Evolutionary conservation across 1,140 invertebrate genomes (phyloP).

Genomic region (Diorhabda carinulata): DNA sequence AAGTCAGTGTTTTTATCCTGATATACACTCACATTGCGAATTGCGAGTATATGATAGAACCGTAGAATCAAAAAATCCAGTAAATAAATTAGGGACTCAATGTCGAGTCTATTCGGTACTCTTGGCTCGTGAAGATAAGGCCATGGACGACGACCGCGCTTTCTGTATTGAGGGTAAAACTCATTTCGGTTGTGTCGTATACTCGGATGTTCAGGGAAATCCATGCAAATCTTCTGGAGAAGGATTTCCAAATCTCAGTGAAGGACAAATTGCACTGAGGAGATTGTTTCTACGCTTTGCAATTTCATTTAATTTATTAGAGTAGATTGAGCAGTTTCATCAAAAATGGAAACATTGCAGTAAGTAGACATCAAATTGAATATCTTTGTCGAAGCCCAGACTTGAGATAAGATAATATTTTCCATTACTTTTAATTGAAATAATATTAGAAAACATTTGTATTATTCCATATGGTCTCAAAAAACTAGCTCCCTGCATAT

Average conservation of each 20-base stretch:
- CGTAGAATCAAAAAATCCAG: not conserved
- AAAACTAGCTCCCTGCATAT: too few relatives aligned
- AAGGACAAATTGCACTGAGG: not conserved
- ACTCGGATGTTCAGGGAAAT: not conserved
- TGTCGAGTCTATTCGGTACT: not conserved
- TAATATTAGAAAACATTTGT: too few relatives aligned
- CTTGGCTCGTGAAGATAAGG: not conserved
- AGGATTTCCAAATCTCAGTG: not conserved
- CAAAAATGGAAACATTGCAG: too few relatives aligned
- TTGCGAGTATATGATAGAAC: not conserved
- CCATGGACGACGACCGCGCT: not conserved
- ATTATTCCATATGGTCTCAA: too few relatives aligned
- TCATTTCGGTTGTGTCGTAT: not conserved
- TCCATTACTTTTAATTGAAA: too few relatives aligned
- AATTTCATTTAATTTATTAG: not conserved
- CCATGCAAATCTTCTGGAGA: not conserved
- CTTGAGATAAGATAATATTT: too few relatives aligned
- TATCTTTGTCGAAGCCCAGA: too few relatives aligned
- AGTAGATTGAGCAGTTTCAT: too few relatives aligned
- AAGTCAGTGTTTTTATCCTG: not conserved
- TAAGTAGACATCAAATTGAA: too few relatives aligned
- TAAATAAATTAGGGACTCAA: constrained; percentile 2
- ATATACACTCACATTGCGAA: not conserved
- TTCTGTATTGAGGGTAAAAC: not conserved
- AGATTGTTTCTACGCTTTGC: not conserved